phyloP scores from a whole-genome alignment of 2,797 vertebrate genomes.

The Rhinichthys osculus region DNA sequence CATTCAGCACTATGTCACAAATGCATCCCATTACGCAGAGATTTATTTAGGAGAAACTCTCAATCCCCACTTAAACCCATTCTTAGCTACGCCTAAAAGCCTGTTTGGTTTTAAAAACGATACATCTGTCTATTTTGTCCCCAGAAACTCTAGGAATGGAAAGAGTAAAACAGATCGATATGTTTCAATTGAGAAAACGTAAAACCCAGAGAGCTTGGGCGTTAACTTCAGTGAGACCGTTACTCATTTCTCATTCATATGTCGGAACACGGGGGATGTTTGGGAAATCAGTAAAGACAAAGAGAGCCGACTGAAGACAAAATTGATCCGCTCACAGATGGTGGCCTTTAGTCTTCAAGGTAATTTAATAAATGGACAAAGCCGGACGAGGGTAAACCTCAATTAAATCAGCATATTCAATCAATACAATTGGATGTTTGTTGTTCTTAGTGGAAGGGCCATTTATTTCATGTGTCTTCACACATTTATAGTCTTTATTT shows the following conservation, averaged over 20 bases:
- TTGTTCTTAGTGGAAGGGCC: constrained; percentile 37
- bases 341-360: constrained; percentile 56
- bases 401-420: constrained; percentile 61
- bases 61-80: neutral
- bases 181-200: constrained; percentile 49
- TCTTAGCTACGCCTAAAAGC: neutral
- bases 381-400: constrained; percentile 27
- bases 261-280: constrained; percentile 47
- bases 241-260: constrained; percentile 52
- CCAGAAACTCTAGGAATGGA: constrained; percentile 27
- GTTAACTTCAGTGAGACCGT: constrained; percentile 30
- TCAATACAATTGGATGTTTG: constrained; percentile 53
- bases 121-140: neutral
- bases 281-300: constrained; percentile 53
- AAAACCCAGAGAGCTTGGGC: constrained; percentile 26
- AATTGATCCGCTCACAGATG: constrained; percentile 56
- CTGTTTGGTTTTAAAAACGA: neutral
- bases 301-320: constrained; percentile 26
- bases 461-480: constrained; percentile 19
- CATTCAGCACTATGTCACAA: constrained; percentile 25
- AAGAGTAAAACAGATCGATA: constrained; percentile 49
- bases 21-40: neutral
- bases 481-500: constrained; percentile 8
- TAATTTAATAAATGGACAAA: constrained; percentile 59
- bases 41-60: constrained; percentile 31